Evolutionary conservation across 2,113 vertebrate species (phyloP).

Genomic region (Reinhardtius hippoglossoides): DNA sequence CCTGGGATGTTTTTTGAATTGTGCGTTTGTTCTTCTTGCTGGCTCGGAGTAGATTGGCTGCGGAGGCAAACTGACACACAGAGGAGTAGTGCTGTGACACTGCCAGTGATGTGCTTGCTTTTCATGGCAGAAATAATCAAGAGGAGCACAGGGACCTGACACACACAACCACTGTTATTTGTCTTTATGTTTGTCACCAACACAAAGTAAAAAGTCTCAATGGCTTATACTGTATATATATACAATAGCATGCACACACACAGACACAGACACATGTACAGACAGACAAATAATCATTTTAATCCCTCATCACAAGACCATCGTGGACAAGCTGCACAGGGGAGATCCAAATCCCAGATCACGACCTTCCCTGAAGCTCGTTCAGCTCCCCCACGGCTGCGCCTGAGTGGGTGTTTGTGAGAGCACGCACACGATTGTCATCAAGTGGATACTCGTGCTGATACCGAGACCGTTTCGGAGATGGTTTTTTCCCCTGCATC

Average conservation of each 20-base stretch:
- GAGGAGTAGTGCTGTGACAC: neutral
- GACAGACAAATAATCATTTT: slow-evolving; percentile 43
- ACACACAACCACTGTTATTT: neutral
- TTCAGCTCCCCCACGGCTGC: slow-evolving; percentile 41
- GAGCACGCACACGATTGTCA: slow-evolving; percentile 3
- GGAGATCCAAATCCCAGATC: slow-evolving; percentile 68
- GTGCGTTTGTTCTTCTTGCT: slow-evolving; percentile 15
- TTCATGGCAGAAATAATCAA: slow-evolving; percentile 5
- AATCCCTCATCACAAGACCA: slow-evolving; percentile 31
- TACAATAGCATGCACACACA: slow-evolving; percentile 6
- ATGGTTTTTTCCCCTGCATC: slow-evolving; percentile 26
- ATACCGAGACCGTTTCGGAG: slow-evolving; percentile 11
- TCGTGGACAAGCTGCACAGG: slow-evolving; percentile 39
- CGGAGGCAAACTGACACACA: neutral
- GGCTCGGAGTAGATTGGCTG: slow-evolving; percentile 2
- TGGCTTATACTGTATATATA: neutral
- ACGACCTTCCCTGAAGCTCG: slow-evolving; percentile 53
- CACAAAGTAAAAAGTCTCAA: neutral
- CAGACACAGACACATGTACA: slow-evolving; percentile 20
- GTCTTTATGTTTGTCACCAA: neutral
- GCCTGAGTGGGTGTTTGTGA: slow-evolving; percentile 34
- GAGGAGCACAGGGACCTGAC: neutral
- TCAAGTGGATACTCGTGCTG: slow-evolving; percentile 21
- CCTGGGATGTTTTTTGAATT: slow-evolving; percentile 16
- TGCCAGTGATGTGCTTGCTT: neutral